A percentile compares a stretch with the other conserved stretches of the same genome.
Evolutionary conservation across 2,797 vertebrate species (phyloP).

Genomic region (Micrastur ruficollis): DNA sequence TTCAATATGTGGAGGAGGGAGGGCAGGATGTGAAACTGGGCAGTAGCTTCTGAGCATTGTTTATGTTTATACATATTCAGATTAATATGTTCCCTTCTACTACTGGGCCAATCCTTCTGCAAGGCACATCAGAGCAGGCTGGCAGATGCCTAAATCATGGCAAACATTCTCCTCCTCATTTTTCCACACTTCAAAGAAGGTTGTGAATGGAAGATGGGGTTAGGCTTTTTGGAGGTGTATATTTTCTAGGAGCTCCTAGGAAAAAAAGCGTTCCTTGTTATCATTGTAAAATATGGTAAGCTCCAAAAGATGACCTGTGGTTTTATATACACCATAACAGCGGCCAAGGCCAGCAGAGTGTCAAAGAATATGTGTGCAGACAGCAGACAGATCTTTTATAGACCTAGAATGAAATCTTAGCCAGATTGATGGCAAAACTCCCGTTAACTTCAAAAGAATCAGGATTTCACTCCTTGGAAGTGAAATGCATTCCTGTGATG

Average conservation of each 20-base stretch:
- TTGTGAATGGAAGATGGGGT: neutral
- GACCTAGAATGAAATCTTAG: neutral
- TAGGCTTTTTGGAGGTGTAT: neutral
- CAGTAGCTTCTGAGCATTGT: slow-evolving; percentile 21
- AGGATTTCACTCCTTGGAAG: neutral
- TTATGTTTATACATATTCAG: slow-evolving; percentile 35
- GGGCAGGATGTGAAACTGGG: slow-evolving; percentile 16
- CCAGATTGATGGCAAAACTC: neutral
- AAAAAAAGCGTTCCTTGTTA: neutral
- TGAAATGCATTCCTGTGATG: neutral
- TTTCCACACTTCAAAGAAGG: neutral
- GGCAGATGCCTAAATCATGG: neutral
- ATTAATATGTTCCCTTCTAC: slow-evolving; percentile 10
- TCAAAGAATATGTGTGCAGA: neutral
- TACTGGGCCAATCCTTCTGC: neutral
- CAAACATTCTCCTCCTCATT: neutral
- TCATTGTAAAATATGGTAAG: neutral
- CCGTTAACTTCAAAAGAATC: neutral
- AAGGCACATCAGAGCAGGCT: neutral
- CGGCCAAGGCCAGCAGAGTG: neutral
- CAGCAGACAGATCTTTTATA: neutral
- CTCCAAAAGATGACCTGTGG: neutral
- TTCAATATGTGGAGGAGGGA: neutral
- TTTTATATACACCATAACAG: neutral
- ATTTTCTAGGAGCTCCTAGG: neutral